Evolutionary conservation across 1,140 invertebrate genomes (phyloP), one percentile per base, ranked within the genome.

Genomic region (Gryllus bimaculatus): DNA sequence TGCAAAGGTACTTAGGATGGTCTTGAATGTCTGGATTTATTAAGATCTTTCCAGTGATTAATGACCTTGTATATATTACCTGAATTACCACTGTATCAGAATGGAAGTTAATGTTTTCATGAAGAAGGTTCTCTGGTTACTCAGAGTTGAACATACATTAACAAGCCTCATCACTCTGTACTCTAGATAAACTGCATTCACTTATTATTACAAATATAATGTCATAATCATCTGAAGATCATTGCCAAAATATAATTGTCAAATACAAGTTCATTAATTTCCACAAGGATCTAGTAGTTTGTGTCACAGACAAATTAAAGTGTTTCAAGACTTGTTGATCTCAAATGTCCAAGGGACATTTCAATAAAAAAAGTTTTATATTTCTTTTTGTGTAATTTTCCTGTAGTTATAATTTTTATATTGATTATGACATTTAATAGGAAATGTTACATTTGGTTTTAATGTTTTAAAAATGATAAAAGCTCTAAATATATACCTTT

Each of bases 261-360:
- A 78, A 78, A 54, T 49, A 73, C 66, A 49, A 78, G 49, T 15
- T 74, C 8, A 66, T 10, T 26, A 49, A 18, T 78, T 78, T 78
- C 48, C 26, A 26, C 73, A 66, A 74, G 39, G 54, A 49, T 73
- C 54, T 21, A 47, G 47, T 26, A 26, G 54, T 73, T 49, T 79
- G 26, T 39, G 26, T 79, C 75, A 74, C 13, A 75, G 75, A 47
- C n/a, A 66, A 77, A 76, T 48, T 21, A 8, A 76, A 74, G 48
- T 76, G 48, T 79, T 79, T 79, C 78, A 79, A 74, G 79, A 75
- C 75, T 78, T 76, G 75, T 79, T 79, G 79, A 79, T 79, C 79
- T 79, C 79, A 79, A 47, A 76, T 66, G 47, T 74, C 47, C 75
- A 8, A 48, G 20, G 75, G 75, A 79, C 75, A 76, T 79, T 66